Evolutionary conservation across 2,888 invertebrate species (phyloP).

Genomic region (Hydrotaea cyrtoneurina): DNA sequence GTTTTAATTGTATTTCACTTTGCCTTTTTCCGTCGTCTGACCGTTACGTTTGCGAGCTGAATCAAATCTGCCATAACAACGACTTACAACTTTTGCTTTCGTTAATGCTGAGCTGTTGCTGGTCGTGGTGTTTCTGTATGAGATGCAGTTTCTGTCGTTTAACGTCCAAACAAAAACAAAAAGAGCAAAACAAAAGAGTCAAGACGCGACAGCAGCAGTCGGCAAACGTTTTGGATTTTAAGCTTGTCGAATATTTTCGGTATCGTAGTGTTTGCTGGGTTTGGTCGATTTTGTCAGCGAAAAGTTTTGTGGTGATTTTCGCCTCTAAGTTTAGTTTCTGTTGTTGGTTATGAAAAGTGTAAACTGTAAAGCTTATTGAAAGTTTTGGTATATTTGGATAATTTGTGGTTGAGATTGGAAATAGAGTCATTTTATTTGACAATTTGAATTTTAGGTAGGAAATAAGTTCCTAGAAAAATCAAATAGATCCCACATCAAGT

Average conservation of each 20-base stretch:
- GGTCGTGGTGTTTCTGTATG: conserved; percentile 24
- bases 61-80: conserved; percentile 70
- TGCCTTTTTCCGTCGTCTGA: conserved; percentile 61
- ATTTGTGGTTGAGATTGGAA: too few relatives aligned
- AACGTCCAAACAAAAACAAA: not conserved
- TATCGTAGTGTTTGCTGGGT: not conserved
- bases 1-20: not conserved
- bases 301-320: too few relatives aligned
- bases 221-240: conserved; percentile 49
- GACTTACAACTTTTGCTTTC: conserved; percentile 69
- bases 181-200: not conserved
- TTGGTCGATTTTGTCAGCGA: too few relatives aligned
- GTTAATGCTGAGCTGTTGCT: conserved; percentile 37
- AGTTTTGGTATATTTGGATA: too few relatives aligned
- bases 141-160: conserved; percentile 13
- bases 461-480: too few relatives aligned
- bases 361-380: too few relatives aligned
- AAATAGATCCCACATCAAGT: too few relatives aligned
- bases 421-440: too few relatives aligned
- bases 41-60: conserved; percentile 72
- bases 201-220: not conserved
- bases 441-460: too few relatives aligned
- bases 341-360: too few relatives aligned
- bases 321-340: too few relatives aligned
- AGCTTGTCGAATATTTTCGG: conserved; percentile 51